These are phyloP conservation scores for Xiphophorus maculatus DNA, from an alignment of 2,113 vertebrate genomes.

Conservation along the genomic window DNA sequence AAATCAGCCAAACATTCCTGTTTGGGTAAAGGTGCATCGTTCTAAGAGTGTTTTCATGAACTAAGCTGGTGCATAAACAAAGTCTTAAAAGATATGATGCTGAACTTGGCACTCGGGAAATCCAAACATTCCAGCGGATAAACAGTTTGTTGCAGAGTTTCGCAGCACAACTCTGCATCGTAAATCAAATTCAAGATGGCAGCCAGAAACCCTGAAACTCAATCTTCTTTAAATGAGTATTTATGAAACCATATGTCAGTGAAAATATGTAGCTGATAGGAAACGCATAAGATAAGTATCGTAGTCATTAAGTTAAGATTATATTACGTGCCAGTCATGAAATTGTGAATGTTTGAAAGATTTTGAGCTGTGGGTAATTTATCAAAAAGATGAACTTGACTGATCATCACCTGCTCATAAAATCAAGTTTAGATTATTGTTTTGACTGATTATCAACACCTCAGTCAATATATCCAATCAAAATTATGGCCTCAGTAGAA, in stretches of 20 bases:
- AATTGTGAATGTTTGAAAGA: not conserved
- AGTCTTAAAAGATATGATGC: not conserved
- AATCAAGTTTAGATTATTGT: not conserved
- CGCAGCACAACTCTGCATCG: not conserved
- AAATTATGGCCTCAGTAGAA: not conserved
- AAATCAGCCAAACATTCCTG: constrained; percentile 1
- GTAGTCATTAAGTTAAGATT: constrained; percentile 22
- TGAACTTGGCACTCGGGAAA: not conserved
- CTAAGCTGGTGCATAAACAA: not conserved
- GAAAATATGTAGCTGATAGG: constrained; percentile 27
- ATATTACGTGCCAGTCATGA: not conserved
- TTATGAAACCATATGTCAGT: constrained; percentile 21
- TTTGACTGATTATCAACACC: not conserved
- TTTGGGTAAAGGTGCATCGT: not conserved
- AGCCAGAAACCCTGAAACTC: constrained; percentile 3
- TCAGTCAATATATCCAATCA: not conserved
- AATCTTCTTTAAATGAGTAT: constrained; percentile 19
- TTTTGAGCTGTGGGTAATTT: not conserved
- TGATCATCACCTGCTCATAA: not conserved
- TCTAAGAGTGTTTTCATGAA: not conserved
- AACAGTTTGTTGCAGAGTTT: not conserved
- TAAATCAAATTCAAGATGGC: constrained; percentile 19
- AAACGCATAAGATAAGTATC: constrained; percentile 25
- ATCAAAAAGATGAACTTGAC: constrained; percentile 7
- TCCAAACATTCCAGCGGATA: not conserved